Evolutionary conservation across 2,113 vertebrate species (phyloP).

Genomic region (Ptyas mucosa): DNA sequence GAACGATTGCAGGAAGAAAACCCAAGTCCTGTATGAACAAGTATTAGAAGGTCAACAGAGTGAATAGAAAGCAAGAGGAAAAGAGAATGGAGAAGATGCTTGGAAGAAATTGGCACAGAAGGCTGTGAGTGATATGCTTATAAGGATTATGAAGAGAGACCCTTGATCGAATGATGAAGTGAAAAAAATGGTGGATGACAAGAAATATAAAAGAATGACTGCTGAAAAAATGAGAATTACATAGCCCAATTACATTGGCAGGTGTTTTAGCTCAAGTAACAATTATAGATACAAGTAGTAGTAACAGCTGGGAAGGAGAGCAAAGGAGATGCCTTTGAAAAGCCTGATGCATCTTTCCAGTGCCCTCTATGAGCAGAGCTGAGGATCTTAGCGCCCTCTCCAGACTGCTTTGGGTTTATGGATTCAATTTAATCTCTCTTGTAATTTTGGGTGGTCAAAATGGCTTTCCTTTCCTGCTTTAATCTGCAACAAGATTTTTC

Average conservation of each 20-base stretch:
- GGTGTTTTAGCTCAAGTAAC: background rate
- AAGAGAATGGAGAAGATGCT: background rate
- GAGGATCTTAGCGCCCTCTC: background rate
- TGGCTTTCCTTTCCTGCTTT: background rate
- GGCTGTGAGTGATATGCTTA: background rate
- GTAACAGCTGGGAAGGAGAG: background rate
- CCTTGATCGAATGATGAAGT: background rate
- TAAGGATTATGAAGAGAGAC: background rate
- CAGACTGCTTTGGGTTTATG: background rate
- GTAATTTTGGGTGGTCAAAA: background rate
- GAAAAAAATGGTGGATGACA: background rate
- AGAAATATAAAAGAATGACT: background rate
- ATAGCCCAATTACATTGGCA: no score
- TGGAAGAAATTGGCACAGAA: background rate
- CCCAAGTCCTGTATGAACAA: background rate
- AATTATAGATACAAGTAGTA: background rate
- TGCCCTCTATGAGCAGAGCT: background rate
- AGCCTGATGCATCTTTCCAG: background rate
- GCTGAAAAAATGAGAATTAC: background rate
- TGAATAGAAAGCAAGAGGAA: background rate
- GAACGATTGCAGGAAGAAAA: background rate
- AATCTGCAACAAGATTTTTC: background rate
- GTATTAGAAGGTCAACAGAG: background rate
- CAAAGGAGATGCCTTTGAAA: background rate
- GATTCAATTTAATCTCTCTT: accelerated